Evolutionary conservation across 2,888 invertebrate genomes (phyloP), one percentile per base, ranked within the genome.

Genomic region (Uropetala carovei): DNA sequence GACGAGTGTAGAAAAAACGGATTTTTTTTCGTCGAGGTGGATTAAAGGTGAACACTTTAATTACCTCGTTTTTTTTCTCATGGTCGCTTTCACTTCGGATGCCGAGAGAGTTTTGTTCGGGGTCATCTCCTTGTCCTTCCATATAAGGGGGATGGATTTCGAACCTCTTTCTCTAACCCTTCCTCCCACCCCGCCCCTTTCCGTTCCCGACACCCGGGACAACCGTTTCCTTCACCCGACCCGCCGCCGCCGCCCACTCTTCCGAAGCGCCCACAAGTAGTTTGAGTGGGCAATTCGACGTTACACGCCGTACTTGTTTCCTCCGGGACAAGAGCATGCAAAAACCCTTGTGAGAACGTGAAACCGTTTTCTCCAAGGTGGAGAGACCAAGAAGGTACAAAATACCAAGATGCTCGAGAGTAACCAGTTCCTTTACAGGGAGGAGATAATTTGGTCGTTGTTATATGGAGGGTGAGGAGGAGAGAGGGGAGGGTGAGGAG

Each of bases 371-470:
- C 82, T 27, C 30, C 30, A 27, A 43, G 82, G 30, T 82, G 82
- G 18, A 27, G 18, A 27, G 30, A 82, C 82, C 30, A 82, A 43
- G 43, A 4, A 82, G 82, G 43, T 82, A 82, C 82, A 82, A 82
- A 82, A 82, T 82, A 82, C 82, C 82, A 22, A 16, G 82, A 82
- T 82, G 82, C 82, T 82, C 82, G 5, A 27, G 82, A 82, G 82
- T 43, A 82, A 82, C 82, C 82, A 82, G 82, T 82, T 82, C 43
- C 82, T 82, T 82, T 82, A 82, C 82, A 43, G 82, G 30, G 82
- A 30, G 43, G 82, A 82, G 82, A 82, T 82, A 82, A 82, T 82
- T 82, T 82, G 82, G 82, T 22, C 82, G 30, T 27, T 82, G 82
- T 82, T 82, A 82, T 27, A 27, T 43, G 43, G 56, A 7, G 56